Percentiles rank a stretch among this genome's conserved stretches.
Evolutionary conservation across 2,888 invertebrate species (phyloP).

Genomic region (Drosophila subsilvestris): DNA sequence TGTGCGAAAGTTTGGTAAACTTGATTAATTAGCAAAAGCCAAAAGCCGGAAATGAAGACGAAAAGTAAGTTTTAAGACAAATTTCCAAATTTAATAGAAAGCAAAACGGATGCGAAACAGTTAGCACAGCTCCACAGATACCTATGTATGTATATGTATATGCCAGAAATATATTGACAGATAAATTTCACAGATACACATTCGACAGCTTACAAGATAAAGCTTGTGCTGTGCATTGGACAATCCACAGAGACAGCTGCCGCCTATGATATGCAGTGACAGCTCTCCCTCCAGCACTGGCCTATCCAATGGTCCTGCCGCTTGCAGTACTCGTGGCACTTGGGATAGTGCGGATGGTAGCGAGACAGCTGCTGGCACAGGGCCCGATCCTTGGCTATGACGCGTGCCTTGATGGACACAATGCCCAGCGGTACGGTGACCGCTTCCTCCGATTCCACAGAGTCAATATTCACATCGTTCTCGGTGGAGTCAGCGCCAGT

Average conservation of each 20-base stretch:
- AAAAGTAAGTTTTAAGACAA: background rate
- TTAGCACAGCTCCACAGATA: background rate
- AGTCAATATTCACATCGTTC: constrained; percentile 24
- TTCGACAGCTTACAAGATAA: too few species aligned
- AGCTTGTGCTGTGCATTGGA: too few species aligned
- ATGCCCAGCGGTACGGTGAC: constrained; percentile 53
- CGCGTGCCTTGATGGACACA: constrained; percentile 79
- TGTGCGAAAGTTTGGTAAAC: background rate
- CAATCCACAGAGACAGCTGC: too few species aligned
- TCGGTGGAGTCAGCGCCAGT: background rate
- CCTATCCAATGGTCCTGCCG: constrained; percentile 82
- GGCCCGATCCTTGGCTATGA: constrained; percentile 76
- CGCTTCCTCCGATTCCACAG: constrained; percentile 30
- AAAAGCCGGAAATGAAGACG: background rate
- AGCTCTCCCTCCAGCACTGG: constrained; percentile 79
- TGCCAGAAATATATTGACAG: background rate
- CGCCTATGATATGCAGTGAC: constrained; percentile 80
- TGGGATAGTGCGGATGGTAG: constrained; percentile 80
- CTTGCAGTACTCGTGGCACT: constrained; percentile 80
- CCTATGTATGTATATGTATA: background rate
- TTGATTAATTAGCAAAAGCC: constrained; percentile 5
- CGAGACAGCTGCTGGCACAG: constrained; percentile 76
- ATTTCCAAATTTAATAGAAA: background rate
- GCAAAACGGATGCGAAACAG: background rate
- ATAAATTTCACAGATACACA: background rate